Percentiles rank a stretch among this genome's conserved stretches.
Evolutionary conservation across 2,797 vertebrate genomes (phyloP).

Genomic region (Sebastiscus albofasciatus): DNA sequence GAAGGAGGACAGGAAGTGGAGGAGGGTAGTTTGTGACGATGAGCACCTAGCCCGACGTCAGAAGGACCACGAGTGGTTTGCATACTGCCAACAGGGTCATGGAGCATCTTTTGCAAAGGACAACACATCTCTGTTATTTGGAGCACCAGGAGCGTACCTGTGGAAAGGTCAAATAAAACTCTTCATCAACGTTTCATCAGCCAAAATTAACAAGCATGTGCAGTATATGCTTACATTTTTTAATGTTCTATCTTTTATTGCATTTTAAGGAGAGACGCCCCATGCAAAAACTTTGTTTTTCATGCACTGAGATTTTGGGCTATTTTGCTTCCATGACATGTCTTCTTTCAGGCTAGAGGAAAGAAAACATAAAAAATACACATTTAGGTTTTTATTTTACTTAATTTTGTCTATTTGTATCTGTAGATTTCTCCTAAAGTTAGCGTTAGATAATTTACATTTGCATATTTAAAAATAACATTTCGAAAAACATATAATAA

Average conservation of each 20-base stretch:
- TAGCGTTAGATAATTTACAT: too few species aligned
- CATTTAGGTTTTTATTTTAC: too few species aligned
- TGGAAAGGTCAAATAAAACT: constrained; percentile 88
- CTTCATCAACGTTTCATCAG: neutral
- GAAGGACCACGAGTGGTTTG: constrained; percentile 87
- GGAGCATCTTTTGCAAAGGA: constrained; percentile 91
- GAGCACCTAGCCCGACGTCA: constrained; percentile 82
- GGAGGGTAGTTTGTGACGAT: constrained; percentile 56
- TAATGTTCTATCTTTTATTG: neutral
- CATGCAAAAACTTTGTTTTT: too few species aligned
- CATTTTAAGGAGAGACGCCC: neutral
- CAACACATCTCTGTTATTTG: constrained; percentile 88
- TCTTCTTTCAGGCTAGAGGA: too few species aligned
- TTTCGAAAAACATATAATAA: too few species aligned
- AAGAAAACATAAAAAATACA: too few species aligned
- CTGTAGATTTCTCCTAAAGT: too few species aligned
- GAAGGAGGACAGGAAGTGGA: constrained; percentile 33
- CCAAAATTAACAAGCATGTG: neutral
- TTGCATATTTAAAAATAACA: too few species aligned
- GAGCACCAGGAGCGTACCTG: constrained; percentile 91
- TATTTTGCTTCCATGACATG: too few species aligned
- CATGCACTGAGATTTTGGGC: too few species aligned
- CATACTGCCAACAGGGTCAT: constrained; percentile 93
- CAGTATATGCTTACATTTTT: neutral
- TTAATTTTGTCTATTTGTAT: too few species aligned